These are phyloP conservation scores for Limnodromus scolopaceus DNA, from an alignment of 2,797 vertebrate genomes.

Conservation along the genomic window DNA sequence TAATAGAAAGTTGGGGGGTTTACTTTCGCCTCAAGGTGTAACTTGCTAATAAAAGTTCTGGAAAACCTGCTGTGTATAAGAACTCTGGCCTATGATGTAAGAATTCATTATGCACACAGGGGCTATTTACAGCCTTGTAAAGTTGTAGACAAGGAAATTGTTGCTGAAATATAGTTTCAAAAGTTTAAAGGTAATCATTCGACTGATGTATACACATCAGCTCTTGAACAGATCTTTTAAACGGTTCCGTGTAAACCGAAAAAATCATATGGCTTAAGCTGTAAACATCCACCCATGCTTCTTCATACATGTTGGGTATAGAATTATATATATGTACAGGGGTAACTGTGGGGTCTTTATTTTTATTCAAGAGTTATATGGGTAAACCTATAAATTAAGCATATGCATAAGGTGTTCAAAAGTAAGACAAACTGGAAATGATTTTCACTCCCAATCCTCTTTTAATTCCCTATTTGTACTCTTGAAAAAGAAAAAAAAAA, in stretches of 20 bases:
- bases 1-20: slow-evolving; percentile 61
- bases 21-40: slow-evolving; percentile 73
- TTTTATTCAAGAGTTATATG: background rate
- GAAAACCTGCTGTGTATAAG: slow-evolving; percentile 67
- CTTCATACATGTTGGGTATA: background rate
- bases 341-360: background rate
- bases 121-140: slow-evolving; percentile 77
- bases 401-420: background rate
- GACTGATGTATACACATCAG: slow-evolving; percentile 27
- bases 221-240: slow-evolving; percentile 39
- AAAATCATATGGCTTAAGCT: background rate
- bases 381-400: background rate
- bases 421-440: background rate
- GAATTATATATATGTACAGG: background rate
- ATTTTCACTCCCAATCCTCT: background rate
- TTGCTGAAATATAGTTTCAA: slow-evolving; percentile 71
- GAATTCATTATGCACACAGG: slow-evolving; percentile 75
- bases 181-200: slow-evolving; percentile 72
- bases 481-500: too few relatives aligned
- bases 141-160: slow-evolving; percentile 80
- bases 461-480: background rate
- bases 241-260: background rate
- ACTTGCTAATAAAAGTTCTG: slow-evolving; percentile 71
- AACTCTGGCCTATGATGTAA: slow-evolving; percentile 77
- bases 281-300: slow-evolving; percentile 1